Base-by-base conservation (phyloP, 1,140 invertebrate species). In the Calosoma granatense region DNA sequence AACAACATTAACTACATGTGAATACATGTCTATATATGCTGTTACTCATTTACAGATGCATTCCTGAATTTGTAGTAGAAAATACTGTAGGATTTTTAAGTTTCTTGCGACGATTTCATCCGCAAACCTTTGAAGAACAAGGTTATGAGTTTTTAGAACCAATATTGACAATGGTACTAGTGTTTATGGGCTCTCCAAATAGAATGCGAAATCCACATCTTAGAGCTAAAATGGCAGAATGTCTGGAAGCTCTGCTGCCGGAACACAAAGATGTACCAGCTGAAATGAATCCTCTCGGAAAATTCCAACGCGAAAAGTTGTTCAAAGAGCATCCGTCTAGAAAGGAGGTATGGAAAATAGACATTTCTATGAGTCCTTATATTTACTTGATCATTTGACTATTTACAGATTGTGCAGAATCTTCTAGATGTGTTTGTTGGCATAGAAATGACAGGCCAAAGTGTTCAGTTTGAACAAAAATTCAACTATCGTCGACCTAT, bases 391-490 rank as follows among this genome's bases (percentile, higher is more conserved):
- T n/a, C n/a, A n/a, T n/a, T n/a, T n/a, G n/a, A n/a, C n/a, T 57
- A 56, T 61, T 60, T 73, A 59, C 63, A 88, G 75, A 79, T 94
- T 60, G 81, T 89, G 15, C 72, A 78, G 53, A 86, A 84, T 67
- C 74, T 97, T 51, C 71, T 96, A 19, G 81, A 93, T 67, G 92
- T 97, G 1, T 97, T 97, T 73, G 94, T 97, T 26, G 90, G 90
- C 58, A 97, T 98, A 57, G 94, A 98, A 77, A 94, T 96, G 88
- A 97, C 94, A 1, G 94, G 94, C 0, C 89, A 97, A 70, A 91
- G 85, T 71, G 94, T 97, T 4, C 84, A 90, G 67, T 98, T 98
- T 75, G 94, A 97, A 71, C 92, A 97, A 72, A 97, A 97, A 73
- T 97, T 98, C 69, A 94, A 96, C 70, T 98, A 97, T 70, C 78